These are phyloP conservation scores for Ctenicera cuprea DNA, from an alignment of 2,888 invertebrate genomes.

Conservation along the genomic window DNA sequence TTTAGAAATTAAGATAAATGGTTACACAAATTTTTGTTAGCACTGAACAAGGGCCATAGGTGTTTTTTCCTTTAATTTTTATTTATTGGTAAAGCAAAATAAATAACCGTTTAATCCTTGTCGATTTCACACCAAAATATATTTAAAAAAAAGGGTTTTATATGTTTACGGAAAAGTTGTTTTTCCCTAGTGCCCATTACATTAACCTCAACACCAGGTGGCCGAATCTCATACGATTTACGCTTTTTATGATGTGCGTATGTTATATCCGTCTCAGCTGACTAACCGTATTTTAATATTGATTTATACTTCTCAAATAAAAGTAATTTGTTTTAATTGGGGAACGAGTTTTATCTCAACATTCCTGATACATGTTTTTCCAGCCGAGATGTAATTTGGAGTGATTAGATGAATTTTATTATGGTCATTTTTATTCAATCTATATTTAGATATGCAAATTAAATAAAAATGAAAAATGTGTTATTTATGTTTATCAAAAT, in stretches of 20 bases:
- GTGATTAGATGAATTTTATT: too few species aligned
- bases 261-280: background rate
- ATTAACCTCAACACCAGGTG: constrained; percentile 8
- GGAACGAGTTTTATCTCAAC: constrained; percentile 4
- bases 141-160: background rate
- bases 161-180: background rate
- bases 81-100: background rate
- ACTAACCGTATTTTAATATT: constrained; percentile 3
- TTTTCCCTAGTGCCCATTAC: constrained; percentile 9
- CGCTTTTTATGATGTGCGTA: constrained; percentile 9
- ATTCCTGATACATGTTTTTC: too few species aligned
- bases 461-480: too few species aligned
- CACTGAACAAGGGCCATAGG: background rate
- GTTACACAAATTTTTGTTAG: constrained; percentile 40
- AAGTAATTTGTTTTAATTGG: constrained; percentile 15
- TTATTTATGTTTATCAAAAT: too few species aligned
- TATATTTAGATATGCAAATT: too few species aligned
- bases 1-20: constrained; percentile 42
- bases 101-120: background rate
- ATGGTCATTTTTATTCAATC: too few species aligned
- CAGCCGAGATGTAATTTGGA: too few species aligned
- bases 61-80: background rate
- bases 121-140: background rate
- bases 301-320: constrained; percentile 3
- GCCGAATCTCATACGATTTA: constrained; percentile 4